Percentiles rank a stretch among this genome's conserved stretches.
Conservation (phyloP, 1,140 invertebrate genomes). For the Hestina assimilis region DNA sequence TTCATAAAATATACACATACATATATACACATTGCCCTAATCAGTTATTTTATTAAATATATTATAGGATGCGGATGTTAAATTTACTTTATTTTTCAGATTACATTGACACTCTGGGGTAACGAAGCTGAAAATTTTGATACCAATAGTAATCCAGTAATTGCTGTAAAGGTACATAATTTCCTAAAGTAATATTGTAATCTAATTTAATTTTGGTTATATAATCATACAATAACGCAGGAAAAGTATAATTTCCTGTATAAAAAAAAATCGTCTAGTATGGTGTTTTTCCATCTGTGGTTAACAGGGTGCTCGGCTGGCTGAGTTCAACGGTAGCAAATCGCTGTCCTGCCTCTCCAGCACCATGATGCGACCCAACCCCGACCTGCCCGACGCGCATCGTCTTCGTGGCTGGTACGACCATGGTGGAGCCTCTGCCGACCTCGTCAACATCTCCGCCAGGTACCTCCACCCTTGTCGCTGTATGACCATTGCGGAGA, state of each 20-base stretch:
- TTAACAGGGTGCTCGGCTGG: constrained; percentile 57
- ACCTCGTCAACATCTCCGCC: constrained; percentile 82
- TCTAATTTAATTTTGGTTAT: not conserved
- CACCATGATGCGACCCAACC: constrained; percentile 87
- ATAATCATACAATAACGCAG: too few species aligned
- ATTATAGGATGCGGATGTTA: too few species aligned
- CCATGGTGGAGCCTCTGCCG: constrained; percentile 82
- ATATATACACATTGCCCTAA: too few species aligned
- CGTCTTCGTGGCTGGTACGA: constrained; percentile 94
- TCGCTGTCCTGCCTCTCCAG: constrained; percentile 80
- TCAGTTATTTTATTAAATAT: too few species aligned
- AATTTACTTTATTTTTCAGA: constrained; percentile 74
- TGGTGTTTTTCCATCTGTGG: too few species aligned
- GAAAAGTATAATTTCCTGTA: too few species aligned
- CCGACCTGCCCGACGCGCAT: constrained; percentile 93
- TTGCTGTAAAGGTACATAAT: constrained; percentile 87
- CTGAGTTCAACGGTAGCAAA: constrained; percentile 84
- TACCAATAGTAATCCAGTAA: constrained; percentile 85
- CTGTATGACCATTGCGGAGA: not conserved
- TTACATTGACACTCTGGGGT: constrained; percentile 88
- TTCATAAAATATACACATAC: too few species aligned
- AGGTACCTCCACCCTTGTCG: constrained; percentile 43
- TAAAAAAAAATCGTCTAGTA: too few species aligned
- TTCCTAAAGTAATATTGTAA: not conserved
- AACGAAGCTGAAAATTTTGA: constrained; percentile 91